A percentile compares a stretch with the other conserved stretches of the same genome.
phyloP scores from a whole-genome alignment of 2,113 vertebrate genomes.

The Psophia crepitans region DNA sequence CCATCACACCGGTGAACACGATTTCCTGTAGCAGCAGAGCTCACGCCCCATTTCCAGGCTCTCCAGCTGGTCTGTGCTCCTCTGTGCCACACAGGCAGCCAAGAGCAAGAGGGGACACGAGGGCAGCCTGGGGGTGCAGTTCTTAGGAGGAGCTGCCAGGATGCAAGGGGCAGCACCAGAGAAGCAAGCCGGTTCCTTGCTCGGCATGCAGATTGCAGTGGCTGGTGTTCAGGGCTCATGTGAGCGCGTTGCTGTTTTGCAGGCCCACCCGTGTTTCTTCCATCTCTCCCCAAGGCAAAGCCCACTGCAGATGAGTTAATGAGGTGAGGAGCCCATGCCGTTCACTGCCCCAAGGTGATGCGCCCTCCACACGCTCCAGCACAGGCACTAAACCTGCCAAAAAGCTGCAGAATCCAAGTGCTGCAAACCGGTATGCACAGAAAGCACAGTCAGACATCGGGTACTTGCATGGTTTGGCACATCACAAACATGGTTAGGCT shows the following conservation, averaged over 20 bases:
- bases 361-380: not conserved
- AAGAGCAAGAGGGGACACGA: fast-evolving
- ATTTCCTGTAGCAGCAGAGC: not conserved
- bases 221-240: not conserved
- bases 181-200: not conserved
- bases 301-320: fast-evolving
- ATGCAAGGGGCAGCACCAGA: not conserved
- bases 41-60: not conserved
- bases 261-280: not conserved
- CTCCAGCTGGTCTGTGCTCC: not conserved
- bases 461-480: not conserved
- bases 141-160: not conserved
- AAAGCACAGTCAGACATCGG: fast-evolving
- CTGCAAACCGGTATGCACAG: fast-evolving
- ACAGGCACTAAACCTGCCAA: not conserved
- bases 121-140: fast-evolving
- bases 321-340: fast-evolving
- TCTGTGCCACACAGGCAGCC: fast-evolving
- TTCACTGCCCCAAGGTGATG: fast-evolving
- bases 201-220: fast-evolving
- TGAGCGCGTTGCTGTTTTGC: not conserved
- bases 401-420: not conserved
- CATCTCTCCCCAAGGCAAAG: not conserved
- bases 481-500: not conserved
- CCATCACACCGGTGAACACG: not conserved